Base-by-base conservation (phyloP, 2,113 vertebrate genomes). In the Syngnathoides biaculeatus region DNA sequence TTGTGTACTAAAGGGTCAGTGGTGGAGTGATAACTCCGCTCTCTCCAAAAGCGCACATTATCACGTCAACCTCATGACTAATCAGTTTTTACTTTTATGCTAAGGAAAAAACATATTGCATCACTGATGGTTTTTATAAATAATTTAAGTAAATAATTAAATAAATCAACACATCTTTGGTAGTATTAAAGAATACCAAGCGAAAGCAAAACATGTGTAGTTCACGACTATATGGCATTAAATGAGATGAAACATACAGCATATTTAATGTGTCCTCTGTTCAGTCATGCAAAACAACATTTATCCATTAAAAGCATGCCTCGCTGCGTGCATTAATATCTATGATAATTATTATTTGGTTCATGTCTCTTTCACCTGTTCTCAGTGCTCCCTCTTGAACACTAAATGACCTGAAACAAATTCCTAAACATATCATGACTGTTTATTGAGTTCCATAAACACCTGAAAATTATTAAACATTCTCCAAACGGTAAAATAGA, bases 201-300 rank as follows among this genome's bases (percentile, higher is more conserved):
- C 55, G 65, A 80, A 88, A 86, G 82, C 52, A 67, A 80, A 88
- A 86, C 79, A 42, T 19, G 4, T 47, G 19, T 47, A 4, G 19
- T 57, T 19, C 5, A 6, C 1, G 26, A 84, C 90, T 86, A 93
- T 91, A 90, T 82, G 76, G 59, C 77, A 80, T 88, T 91, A 89
- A 90, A 62, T 65, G 75, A 85, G 77, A 35, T 61, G 74, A 83
- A 89, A 84, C 78, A 53, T 78, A 17, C 71, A 47, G 74, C 85
- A 79, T 88, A 88, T 86, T 90, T 82, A 62, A 72, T 82, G 73
- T 66, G 71, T 89, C 75, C 72, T 38, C 67, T 53, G 72, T 76
- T 91, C 86, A 90, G 79, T 86, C 73, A 80, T 82, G 82, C 82
- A 84, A 80, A 88, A 80, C 82, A 79, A 43, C 64, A 55, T 75